Evolutionary conservation across 2,113 vertebrate genomes (phyloP), one percentile per base, ranked within the genome.

Genomic region (Brachypteracias leptosomus): DNA sequence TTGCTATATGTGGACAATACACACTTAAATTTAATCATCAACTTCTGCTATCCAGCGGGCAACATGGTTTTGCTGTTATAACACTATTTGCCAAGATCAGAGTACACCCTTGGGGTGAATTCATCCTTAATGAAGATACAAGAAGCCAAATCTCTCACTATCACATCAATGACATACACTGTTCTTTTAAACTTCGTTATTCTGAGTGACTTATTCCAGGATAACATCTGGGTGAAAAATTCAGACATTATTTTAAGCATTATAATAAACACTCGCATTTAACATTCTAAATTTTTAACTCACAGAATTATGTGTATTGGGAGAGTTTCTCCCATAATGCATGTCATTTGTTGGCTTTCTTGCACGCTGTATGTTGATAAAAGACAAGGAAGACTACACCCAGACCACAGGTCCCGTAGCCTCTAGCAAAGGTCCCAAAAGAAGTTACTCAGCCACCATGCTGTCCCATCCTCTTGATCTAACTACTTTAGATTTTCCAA

Each of bases 11-110:
- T 97, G 98, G 97, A 98, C 98, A 98, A 98, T 96, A 97, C 94
- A 97, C 88, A 96, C 94, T 98, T 98, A 98, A 98, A 98, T 98
- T 98, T 98, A 98, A 99, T 98, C 98, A 98, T 98, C 98, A 98
- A 90, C 98, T 98, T 97, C 97, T 98, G 98, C 97, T 98, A 98
- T 98, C 97, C 98, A 98, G 97, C 90, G 92, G 97, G 98, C 98
- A 96, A 97, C 97, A 97, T 96, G 96, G 96, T 97, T 97, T 94
- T 11, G 40, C 97, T 97, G 97, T 98, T 98, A 98, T 98, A 98
- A 98, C 95, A 85, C 97, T 98, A 98, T 98, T 99, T 98, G 95
- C 98, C 97, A 98, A 98, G 96, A 97, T 98, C 97, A 96, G 83
- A 98, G 95, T 96, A 96, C 95, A 98, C 98, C 98, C 98, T 97